Evolutionary conservation across 2,888 invertebrate genomes (phyloP).

Genomic region (Tyria jacobaeae): DNA sequence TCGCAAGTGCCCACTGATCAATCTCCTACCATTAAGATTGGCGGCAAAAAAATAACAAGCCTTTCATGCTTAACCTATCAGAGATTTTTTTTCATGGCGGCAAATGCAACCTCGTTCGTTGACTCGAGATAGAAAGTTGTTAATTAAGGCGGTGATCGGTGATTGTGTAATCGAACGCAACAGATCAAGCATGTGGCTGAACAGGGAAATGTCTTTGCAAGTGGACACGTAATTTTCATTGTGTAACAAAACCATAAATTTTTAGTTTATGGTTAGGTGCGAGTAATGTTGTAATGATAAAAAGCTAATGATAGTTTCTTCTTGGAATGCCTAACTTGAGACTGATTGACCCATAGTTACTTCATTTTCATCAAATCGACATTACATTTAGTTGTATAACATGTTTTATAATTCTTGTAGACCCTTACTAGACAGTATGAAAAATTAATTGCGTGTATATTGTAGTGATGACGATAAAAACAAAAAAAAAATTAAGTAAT

Average conservation of each 20-base stretch:
- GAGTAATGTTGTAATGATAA: constrained; percentile 11
- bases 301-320: neutral
- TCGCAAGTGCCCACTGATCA: no score
- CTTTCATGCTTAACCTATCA: neutral
- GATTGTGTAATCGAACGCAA: constrained; percentile 78
- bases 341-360: no score
- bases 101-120: constrained; percentile 64
- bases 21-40: neutral
- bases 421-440: no score
- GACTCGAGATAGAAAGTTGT: constrained; percentile 82
- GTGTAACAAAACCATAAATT: constrained; percentile 27
- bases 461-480: neutral
- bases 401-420: no score
- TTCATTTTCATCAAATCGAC: no score
- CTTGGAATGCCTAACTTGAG: no score
- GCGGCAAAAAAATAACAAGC: neutral
- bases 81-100: constrained; percentile 38
- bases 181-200: constrained; percentile 65
- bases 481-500: neutral
- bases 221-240: constrained; percentile 50
- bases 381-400: no score
- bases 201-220: constrained; percentile 64
- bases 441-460: no score
- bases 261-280: constrained; percentile 7
- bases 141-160: constrained; percentile 77